Conservation (phyloP, 30 jellyfish, hydroid and myxozoan genomes). For the Hydractinia echinata region DNA sequence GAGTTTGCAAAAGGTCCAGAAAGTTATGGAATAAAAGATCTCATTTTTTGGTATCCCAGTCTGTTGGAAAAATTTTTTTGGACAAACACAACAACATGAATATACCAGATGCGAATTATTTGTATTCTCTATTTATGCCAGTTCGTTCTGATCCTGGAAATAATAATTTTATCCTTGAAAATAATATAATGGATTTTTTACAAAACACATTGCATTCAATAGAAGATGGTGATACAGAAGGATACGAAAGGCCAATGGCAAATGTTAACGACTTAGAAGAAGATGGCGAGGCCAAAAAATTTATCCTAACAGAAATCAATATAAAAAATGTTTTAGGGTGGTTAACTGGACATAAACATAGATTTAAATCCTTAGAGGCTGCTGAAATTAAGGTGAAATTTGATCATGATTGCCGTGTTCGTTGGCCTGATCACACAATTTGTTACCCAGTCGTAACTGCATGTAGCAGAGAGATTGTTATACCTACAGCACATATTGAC, state of each 20-base stretch:
- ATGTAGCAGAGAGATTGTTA: constrained; percentile 17
- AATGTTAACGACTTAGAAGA: too few species aligned
- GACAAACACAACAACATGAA: too few species aligned
- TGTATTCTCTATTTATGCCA: too few species aligned
- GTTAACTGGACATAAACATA: constrained; percentile 37
- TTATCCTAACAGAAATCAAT: too few species aligned
- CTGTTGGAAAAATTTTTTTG: too few species aligned
- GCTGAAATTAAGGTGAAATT: constrained; percentile 18
- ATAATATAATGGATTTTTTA: background rate
- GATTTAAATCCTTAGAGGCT: constrained; percentile 12
- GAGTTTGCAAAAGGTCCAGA: background rate
- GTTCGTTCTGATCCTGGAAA: too few species aligned
- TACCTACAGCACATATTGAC: too few species aligned
- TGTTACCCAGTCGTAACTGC: constrained; percentile 34
- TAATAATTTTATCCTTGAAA: background rate
- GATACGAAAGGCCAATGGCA: too few species aligned
- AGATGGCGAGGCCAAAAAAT: too few species aligned
- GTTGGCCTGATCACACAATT: constrained; percentile 32
- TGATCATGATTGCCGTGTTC: constrained; percentile 38
- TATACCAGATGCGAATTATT: too few species aligned
- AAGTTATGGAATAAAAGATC: background rate
- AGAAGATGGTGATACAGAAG: too few species aligned
- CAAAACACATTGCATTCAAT: background rate
- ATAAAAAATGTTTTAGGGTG: constrained; percentile 32
- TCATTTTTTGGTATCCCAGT: too few species aligned